Percentiles rank a stretch among this genome's conserved stretches.
Conservation (phyloP, 2,113 vertebrate species). For the Corapipo altera region DNA sequence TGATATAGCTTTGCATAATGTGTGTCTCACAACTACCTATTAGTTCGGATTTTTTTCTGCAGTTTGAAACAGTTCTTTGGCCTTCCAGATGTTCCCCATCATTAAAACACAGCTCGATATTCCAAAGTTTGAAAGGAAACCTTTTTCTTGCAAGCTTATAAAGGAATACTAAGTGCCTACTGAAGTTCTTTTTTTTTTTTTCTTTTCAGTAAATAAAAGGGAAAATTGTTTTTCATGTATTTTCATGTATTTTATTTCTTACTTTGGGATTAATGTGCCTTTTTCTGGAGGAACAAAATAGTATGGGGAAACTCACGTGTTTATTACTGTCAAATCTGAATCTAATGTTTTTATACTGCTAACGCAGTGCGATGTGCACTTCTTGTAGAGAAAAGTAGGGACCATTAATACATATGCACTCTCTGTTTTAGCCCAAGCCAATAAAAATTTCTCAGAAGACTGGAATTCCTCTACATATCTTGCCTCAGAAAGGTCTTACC, state of each 20-base stretch:
- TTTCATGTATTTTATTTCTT: background rate
- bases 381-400: background rate
- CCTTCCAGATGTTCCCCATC: background rate
- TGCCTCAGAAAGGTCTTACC: slow-evolving; percentile 81
- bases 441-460: slow-evolving; percentile 88
- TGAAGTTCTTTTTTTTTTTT: background rate
- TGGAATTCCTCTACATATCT: slow-evolving; percentile 86
- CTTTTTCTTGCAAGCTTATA: background rate
- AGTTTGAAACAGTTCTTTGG: background rate
- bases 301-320: background rate
- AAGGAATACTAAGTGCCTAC: background rate
- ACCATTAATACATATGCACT: background rate
- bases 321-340: background rate
- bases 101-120: background rate
- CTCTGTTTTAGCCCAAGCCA: slow-evolving; percentile 76
- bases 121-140: background rate
- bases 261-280: background rate
- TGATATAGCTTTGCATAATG: background rate
- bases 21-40: background rate
- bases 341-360: background rate
- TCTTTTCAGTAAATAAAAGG: background rate
- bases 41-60: background rate
- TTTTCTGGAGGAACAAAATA: background rate
- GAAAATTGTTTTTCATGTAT: background rate
- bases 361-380: background rate